Base-by-base conservation (phyloP, 2,797 vertebrate species). In the Notolepis coatsorum region DNA sequence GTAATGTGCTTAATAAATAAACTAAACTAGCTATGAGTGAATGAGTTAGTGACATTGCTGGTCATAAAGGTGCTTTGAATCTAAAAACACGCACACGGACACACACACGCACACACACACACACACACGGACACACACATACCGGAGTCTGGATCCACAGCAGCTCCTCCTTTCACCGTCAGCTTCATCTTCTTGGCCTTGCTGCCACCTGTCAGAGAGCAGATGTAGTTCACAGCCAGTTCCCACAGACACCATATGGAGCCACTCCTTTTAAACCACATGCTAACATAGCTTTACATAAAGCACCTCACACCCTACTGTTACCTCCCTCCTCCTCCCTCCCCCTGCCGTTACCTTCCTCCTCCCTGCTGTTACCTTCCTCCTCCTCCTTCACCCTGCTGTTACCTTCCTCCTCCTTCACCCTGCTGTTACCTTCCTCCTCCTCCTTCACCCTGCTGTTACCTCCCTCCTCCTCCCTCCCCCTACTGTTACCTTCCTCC, bases 111-210 rank as follows among this genome's bases (percentile, higher is more conserved):
- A 21, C 23, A 28, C 7, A 41, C 15, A 3, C 15, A 21, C 46
- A 33, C n/a, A 25, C 45, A 2, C 31, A 60, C 17, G 31, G 17
- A n/a, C 33, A 6, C 4, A n/a, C 66, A 65, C 82, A 73, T 75
- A 98, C 98, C 97, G 39, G 97, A 99, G 65, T 98, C 97, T 21
- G 97, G 97, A 68, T 99, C 97, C 24, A 99, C 96, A 10, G 97
- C 98, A 13, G 97, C 98, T 76, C 97, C 97, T 71, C 98, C 98
- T 91, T 99, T 99, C 23, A 99, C 96, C 0, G 96, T 99, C 54
- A 99, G 85, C 56, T 99, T 99, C 96, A 98, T 96, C 82, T 96
- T 99, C 88, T 99, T 99, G 55, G 94, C 85, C 81, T 99, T 98
- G 89, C 93, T 95, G 28, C 92, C 76, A 74, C 93, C 97, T 99